Evolutionary conservation across 2,888 invertebrate species (phyloP), one percentile per base, ranked within the genome.

Genomic region (Cecidostiba fungosa): DNA sequence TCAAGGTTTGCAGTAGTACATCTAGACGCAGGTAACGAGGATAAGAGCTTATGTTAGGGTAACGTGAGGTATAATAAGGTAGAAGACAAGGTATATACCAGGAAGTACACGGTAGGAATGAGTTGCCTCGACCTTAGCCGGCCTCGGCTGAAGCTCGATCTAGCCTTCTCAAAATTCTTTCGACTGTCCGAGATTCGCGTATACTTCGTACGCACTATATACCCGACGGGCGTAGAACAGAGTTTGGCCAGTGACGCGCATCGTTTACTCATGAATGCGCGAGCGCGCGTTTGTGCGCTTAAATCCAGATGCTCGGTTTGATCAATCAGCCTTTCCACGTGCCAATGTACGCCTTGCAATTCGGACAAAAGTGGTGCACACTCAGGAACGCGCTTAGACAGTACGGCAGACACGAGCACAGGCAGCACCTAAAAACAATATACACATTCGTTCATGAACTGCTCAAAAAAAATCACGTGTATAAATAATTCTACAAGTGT

Each of bases 351-450:
- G 90, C 90, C 88, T 94, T 93, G 89, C 94, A 94, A 87, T 94
- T 93, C 36, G 94, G 94, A 89, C 94, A 94, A 73, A 92, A 92
- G 87, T 94, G 94, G 85, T 94, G 94, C 6, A 94, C 93, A 85
- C 94, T 94, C 92, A 94, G 92, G 86, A 94, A 94, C 43, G 93
- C 93, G 87, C 93, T 94, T 90, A 94, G 93, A 90, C 94, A 95
- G 89, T 94, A 95, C 10, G 95, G 95, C 85, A 95, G 90, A 89
- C 95, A 95, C 69, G 94, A 94, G 85, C 94, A 94, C 29, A 94
- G 90, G 89, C 94, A 94, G 89, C 94, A 94, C 82, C 95, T 94
- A 91, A 85, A 59, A 84, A 29, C 3, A 59, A 29, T 29, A 59
- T 5, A 43, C 16, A 0, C n/a, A 62, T 62, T 23, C 23, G 62